phyloP scores from a whole-genome alignment of 2,113 vertebrate species.

The Machaerirhynchus nigripectus region DNA sequence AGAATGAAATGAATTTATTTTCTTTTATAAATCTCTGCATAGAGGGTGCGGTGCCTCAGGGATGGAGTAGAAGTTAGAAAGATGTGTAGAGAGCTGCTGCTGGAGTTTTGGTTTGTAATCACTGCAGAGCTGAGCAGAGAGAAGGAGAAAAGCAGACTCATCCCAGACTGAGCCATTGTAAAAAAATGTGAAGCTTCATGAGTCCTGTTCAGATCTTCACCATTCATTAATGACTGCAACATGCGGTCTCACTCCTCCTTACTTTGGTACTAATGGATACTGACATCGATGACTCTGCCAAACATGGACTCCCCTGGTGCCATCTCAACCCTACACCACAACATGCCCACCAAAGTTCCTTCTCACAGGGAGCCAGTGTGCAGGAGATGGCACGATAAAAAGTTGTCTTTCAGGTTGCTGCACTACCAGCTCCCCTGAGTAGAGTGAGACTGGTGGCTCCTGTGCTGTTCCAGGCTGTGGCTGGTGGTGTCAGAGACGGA shows the following conservation, averaged over 20 bases:
- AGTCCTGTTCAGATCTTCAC: neutral
- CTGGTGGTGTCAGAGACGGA: neutral
- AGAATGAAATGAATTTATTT: neutral
- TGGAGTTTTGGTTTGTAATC: neutral
- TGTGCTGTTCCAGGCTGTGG: neutral
- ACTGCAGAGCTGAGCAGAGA: neutral
- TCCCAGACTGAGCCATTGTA: too few relatives aligned
- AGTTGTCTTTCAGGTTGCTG: neutral
- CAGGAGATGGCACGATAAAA: neutral
- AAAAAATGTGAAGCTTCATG: neutral
- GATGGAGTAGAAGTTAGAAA: neutral
- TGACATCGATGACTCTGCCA: accelerated
- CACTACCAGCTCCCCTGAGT: neutral
- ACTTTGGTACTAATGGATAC: neutral
- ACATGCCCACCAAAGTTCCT: neutral
- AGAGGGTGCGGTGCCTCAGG: too few relatives aligned
- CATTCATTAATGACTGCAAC: accelerated
- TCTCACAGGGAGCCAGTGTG: neutral
- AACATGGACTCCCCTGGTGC: neutral
- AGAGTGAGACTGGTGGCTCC: neutral
- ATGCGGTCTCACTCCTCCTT: accelerated
- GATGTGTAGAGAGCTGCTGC: neutral
- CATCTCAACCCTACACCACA: neutral
- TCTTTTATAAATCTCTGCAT: neutral
- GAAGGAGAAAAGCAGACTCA: neutral